Conservation (phyloP, 2,888 invertebrate genomes). For the Diloba caeruleocephala region DNA sequence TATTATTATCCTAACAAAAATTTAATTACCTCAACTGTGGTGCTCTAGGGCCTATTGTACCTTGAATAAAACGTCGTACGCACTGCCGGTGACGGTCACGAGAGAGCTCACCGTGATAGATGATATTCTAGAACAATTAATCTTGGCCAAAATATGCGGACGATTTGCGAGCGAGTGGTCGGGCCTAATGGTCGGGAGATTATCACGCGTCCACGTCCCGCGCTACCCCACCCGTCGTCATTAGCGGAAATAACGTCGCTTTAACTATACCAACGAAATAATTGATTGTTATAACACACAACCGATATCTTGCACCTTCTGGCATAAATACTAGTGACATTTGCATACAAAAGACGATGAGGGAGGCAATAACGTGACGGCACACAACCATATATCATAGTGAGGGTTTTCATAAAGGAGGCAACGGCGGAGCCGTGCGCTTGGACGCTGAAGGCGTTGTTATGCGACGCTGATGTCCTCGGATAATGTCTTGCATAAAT, state of each 20-base stretch:
- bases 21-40: slow-evolving; percentile 80
- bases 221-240: slow-evolving; percentile 72
- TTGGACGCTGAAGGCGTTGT: slow-evolving; percentile 87
- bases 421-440: slow-evolving; percentile 64
- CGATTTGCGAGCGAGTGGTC: slow-evolving; percentile 88
- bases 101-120: slow-evolving; percentile 88
- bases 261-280: slow-evolving; percentile 56
- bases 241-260: slow-evolving; percentile 78
- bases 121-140: slow-evolving; percentile 89
- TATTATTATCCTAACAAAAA: slow-evolving; percentile 77
- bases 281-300: slow-evolving; percentile 49
- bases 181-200: slow-evolving; percentile 87
- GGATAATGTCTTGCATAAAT: slow-evolving; percentile 88
- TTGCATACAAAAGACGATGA: slow-evolving; percentile 74
- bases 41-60: slow-evolving; percentile 78
- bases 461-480: slow-evolving; percentile 84
- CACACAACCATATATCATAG: slow-evolving; percentile 82
- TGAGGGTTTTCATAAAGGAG: slow-evolving; percentile 83
- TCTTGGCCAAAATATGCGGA: slow-evolving; percentile 89
- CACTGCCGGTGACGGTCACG: slow-evolving; percentile 85
- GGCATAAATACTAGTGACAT: slow-evolving; percentile 64
- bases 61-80: slow-evolving; percentile 86
- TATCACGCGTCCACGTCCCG: slow-evolving; percentile 81
- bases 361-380: slow-evolving; percentile 82
- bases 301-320: slow-evolving; percentile 23